Evolutionary conservation across 2,113 vertebrate species (phyloP), one percentile per base, ranked within the genome.

Genomic region (Catagonus wagneri): DNA sequence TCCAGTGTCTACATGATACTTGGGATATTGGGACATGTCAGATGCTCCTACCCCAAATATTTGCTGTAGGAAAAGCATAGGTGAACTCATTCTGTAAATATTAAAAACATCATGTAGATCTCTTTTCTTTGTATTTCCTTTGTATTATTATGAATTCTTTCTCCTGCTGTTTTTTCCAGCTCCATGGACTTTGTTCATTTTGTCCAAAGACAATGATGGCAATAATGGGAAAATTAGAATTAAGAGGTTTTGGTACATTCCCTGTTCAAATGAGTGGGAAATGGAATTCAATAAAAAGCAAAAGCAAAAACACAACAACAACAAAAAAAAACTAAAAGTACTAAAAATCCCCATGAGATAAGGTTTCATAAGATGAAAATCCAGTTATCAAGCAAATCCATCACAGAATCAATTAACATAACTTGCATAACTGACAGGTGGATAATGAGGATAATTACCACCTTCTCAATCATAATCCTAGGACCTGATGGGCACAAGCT

Each of bases 181-280:
- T 84, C 52, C 7, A 36, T 32, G 25, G 17, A 61, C 68, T 93
- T 93, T 91, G 61, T 69, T 76, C n/a, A 50, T 83, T 96, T 95
- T 52, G 10, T 29, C 17, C 50, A 69, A 91, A 93, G 63, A 69
- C 23, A 79, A n/a, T 54, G 17, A 5, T 65, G 17, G 4, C 19
- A 87, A 36, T 93, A 84, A 86, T 52, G 39, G 23, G 7, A 93
- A 93, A 86, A 93, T 11, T 36, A 60, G 20, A 75, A 88, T 29
- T 71, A 89, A 65, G 39, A 3, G 4, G 50, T 76, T 27, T 36
- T 56, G 50, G 2, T 75, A 63, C 63, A 89, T 92, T 78, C 8
- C 23, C 1, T 32, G 56, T 3, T 92, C 29, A 91, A 85, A 83
- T 79, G n/a, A 96, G 19, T 68, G 66, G 16, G 79, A 90, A 90